A percentile compares a stretch with the other conserved stretches of the same genome.
These are phyloP conservation scores for Halocynthia roretzi DNA, from an alignment of 23 tunicate species.

Conservation along the genomic window DNA sequence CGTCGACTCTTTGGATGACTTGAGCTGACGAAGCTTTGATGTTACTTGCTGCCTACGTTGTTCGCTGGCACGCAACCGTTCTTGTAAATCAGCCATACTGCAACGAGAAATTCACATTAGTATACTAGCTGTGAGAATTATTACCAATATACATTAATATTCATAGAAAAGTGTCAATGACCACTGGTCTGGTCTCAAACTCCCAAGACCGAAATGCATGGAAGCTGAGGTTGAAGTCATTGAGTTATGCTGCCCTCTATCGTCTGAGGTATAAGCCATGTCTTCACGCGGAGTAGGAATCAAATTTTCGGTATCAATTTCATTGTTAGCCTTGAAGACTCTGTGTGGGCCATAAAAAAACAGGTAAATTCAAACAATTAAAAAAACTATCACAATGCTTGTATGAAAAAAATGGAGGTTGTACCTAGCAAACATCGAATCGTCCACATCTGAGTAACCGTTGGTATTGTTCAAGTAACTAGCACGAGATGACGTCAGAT, in stretches of 20 bases:
- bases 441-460: background rate
- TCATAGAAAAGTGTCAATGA: background rate
- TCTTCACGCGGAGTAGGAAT: too few species aligned
- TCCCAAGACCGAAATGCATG: background rate
- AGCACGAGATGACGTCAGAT: background rate
- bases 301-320: background rate
- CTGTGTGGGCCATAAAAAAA: background rate
- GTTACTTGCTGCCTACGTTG: conserved; percentile 49
- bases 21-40: conserved; percentile 40
- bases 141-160: too few species aligned
- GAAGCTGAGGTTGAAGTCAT: background rate
- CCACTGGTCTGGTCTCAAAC: conserved; percentile 8
- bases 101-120: background rate
- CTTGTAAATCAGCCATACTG: conserved; percentile 68
- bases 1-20: background rate
- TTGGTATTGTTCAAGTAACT: background rate
- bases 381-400: background rate
- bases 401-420: background rate
- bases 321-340: background rate
- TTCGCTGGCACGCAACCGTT: conserved; percentile 56
- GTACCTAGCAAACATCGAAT: conserved; percentile 6
- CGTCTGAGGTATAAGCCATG: too few species aligned
- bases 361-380: background rate
- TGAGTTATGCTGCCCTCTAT: too few species aligned
- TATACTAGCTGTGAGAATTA: background rate